Base-by-base conservation (phyloP, 2,113 vertebrate species). In the Dipodomys ordii region DNA sequence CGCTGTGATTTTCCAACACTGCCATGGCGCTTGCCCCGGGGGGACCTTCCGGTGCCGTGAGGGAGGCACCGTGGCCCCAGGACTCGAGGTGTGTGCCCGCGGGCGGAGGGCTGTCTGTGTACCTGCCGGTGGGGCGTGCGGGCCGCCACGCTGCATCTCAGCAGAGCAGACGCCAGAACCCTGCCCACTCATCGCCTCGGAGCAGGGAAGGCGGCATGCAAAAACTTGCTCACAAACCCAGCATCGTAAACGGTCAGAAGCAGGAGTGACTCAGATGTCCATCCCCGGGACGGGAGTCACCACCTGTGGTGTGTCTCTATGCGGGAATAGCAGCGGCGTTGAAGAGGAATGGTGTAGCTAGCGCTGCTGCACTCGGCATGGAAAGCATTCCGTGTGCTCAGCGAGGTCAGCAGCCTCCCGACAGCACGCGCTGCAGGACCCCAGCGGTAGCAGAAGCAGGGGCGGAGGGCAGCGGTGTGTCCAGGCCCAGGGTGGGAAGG, bases 361-460 rank as follows among this genome's bases (percentile, higher is more conserved):
- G 30, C 1, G 6, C 15, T 0, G 0, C 44, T 23, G 0, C 2
- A 6, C 13, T 3, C 5, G 22, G 28, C 23, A 28, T 28, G 13
- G 22, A 32, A 25, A 35, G 0, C 5, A 0, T 49, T 18, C 16
- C 12, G 25, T 23, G 23, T 2, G 19, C 10, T 20, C 57, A 46
- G 53, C 0, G 53, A 57, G 53, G 53, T 57, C n/a, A 46, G 6
- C 6, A 22, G 28, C 57, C 28, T 20, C 7, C 22, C 22, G 39
- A 16, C 68, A 64, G 23, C 49, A 13, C 49, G 49, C 8, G 49
- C 49, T 53, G 12, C 49, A 53, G 49, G 49, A 53, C 49, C 12
- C 9, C 12, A 53, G 49, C 10, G 12, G 9, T 2, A 53, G 12
- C 49, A 32, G 9, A 7, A 7, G 3, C 1, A 12, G 13, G 60